phyloP scores from a whole-genome alignment of 30 jellyfish, hydroid and myxozoan genomes.

The Aurelia sp. region DNA sequence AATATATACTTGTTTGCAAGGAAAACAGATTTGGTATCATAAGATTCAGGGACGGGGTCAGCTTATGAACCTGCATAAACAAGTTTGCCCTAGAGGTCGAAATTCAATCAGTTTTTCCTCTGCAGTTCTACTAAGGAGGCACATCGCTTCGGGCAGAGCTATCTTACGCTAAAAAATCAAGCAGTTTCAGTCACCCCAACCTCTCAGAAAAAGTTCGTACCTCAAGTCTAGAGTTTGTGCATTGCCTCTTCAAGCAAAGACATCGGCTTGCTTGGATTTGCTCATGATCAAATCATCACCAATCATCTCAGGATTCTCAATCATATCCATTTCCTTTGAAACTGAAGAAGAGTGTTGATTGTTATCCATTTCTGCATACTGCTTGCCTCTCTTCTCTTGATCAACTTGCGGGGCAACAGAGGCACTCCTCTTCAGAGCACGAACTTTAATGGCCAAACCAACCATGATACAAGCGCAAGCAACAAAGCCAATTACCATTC shows the following conservation, averaged over 20 bases:
- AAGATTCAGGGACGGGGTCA: too few species aligned
- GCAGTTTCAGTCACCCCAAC: too few species aligned
- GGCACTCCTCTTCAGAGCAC: background rate
- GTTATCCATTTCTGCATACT: background rate
- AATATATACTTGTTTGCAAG: too few species aligned
- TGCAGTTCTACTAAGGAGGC: too few species aligned
- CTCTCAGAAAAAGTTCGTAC: background rate
- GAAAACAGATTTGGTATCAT: too few species aligned
- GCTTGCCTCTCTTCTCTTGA: background rate
- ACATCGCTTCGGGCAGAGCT: too few species aligned
- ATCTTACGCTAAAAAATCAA: too few species aligned
- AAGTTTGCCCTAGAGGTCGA: too few species aligned
- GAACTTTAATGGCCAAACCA: background rate
- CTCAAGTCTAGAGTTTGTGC: background rate
- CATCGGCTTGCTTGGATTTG: background rate
- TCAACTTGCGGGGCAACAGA: background rate
- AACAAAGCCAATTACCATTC: background rate
- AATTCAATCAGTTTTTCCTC: too few species aligned
- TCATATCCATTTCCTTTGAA: background rate
- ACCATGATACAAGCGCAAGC: background rate
- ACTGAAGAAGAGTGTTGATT: background rate
- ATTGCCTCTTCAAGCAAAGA: background rate
- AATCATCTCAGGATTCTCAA: background rate
- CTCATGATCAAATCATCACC: constrained; percentile 1
- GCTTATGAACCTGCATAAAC: too few species aligned